These are phyloP conservation scores for Coptodon rendalli DNA, from an alignment of 2,113 vertebrate species.

Conservation along the genomic window DNA sequence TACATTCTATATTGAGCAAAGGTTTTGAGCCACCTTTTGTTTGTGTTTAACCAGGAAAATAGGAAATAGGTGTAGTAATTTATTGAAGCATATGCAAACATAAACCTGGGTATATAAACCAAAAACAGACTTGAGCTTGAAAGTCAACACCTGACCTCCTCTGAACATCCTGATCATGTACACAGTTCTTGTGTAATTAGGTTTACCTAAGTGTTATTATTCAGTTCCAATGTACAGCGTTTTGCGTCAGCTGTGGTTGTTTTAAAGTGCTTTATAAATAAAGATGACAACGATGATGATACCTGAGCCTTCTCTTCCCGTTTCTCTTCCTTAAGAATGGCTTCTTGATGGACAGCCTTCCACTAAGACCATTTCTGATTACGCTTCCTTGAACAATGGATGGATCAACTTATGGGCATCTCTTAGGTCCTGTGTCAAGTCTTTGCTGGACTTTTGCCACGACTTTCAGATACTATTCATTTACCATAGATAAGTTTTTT, in stretches of 20 bases:
- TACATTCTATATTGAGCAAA: not conserved
- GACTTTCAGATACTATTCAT: not conserved
- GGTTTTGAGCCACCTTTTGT: not conserved
- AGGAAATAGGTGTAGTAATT: not conserved
- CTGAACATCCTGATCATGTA: not conserved
- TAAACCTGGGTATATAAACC: not conserved
- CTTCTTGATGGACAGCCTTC: not conserved
- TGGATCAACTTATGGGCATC: accelerated
- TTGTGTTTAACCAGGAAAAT: not conserved
- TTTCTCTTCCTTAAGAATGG: not conserved
- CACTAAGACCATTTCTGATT: not conserved
- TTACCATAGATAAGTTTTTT: not conserved
- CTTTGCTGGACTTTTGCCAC: not conserved
- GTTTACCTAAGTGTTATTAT: not conserved
- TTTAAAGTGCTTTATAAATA: not conserved
- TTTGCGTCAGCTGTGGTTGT: not conserved
- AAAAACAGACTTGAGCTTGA: not conserved
- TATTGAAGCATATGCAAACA: not conserved
- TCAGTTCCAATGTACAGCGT: not conserved
- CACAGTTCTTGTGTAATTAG: not conserved
- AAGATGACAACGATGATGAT: not conserved
- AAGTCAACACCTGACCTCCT: not conserved
- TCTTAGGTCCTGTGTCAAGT: not conserved
- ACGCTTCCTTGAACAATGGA: not conserved
- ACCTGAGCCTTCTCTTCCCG: not conserved